A percentile compares a stretch with the other conserved stretches of the same genome.
These are phyloP conservation scores for Tiliacea citrago DNA, from an alignment of 2,888 invertebrate genomes.

Conservation along the genomic window DNA sequence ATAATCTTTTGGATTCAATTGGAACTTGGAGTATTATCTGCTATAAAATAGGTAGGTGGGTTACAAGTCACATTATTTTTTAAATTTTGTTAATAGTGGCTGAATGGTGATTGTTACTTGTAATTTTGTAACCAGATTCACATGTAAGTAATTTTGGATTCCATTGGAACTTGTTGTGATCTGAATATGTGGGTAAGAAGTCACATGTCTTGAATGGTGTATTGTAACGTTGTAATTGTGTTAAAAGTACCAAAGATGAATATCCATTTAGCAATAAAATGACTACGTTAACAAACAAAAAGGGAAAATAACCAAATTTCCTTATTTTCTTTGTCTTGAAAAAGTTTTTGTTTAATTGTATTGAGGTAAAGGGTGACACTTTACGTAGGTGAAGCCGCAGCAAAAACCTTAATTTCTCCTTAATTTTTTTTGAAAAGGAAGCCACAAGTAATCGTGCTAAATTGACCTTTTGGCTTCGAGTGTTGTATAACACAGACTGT, in stretches of 20 bases:
- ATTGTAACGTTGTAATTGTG: neutral
- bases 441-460: neutral
- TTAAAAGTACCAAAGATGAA: neutral
- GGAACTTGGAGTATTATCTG: too few species aligned
- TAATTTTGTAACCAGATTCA: neutral
- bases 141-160: neutral
- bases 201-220: neutral
- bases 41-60: too few species aligned
- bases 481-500: neutral
- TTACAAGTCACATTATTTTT: too few species aligned
- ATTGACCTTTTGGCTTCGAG: neutral
- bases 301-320: neutral
- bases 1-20: too few species aligned
- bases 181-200: neutral
- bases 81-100: too few species aligned
- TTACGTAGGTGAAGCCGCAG: neutral
- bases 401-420: neutral
- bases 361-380: neutral
- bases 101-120: too few species aligned
- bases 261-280: neutral
- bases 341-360: conserved; percentile 8
- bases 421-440: conserved; percentile 7
- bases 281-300: neutral
- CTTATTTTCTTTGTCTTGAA: neutral
- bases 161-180: neutral